These are phyloP conservation scores for Berghia stephanieae DNA, from an alignment of 1,140 invertebrate genomes.

Conservation along the genomic window DNA sequence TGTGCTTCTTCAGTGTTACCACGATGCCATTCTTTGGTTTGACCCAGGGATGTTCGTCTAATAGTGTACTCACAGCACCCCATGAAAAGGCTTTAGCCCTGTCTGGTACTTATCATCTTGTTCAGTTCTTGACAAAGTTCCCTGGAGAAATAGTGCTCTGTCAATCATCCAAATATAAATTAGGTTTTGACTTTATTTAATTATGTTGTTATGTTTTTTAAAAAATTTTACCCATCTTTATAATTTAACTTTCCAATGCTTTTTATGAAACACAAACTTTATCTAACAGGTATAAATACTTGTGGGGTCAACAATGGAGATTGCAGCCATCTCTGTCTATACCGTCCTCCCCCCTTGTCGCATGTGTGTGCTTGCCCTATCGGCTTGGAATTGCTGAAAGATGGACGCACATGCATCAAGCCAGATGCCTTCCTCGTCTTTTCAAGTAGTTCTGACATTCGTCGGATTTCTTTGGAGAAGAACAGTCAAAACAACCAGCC, in stretches of 20 bases:
- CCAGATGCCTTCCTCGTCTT: slow-evolving; percentile 91
- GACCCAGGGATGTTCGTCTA: too few relatives aligned
- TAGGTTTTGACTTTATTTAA: too few relatives aligned
- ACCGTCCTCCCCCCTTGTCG: slow-evolving; percentile 76
- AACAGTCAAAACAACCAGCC: slow-evolving; percentile 82
- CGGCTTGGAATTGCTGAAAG: slow-evolving; percentile 78
- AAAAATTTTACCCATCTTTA: background rate
- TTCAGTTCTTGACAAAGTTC: too few relatives aligned
- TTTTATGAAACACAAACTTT: background rate
- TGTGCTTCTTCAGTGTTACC: too few relatives aligned
- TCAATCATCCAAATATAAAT: too few relatives aligned
- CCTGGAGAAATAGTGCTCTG: too few relatives aligned
- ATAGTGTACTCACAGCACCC: too few relatives aligned
- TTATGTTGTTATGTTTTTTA: background rate
- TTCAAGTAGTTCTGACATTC: slow-evolving; percentile 83
- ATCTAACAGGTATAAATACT: slow-evolving; percentile 79
- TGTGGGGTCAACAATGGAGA: slow-evolving; percentile 93
- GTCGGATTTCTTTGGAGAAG: slow-evolving; percentile 69
- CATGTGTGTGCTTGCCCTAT: slow-evolving; percentile 84
- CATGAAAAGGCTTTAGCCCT: too few relatives aligned
- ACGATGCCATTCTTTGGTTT: too few relatives aligned
- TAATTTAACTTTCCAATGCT: background rate
- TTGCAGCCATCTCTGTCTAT: slow-evolving; percentile 95
- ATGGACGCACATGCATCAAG: slow-evolving; percentile 82
- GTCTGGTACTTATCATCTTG: too few relatives aligned